Evolutionary conservation across 2,113 vertebrate species (phyloP), one percentile per base, ranked within the genome.

Genomic region (Neopipo cinnamomea): DNA sequence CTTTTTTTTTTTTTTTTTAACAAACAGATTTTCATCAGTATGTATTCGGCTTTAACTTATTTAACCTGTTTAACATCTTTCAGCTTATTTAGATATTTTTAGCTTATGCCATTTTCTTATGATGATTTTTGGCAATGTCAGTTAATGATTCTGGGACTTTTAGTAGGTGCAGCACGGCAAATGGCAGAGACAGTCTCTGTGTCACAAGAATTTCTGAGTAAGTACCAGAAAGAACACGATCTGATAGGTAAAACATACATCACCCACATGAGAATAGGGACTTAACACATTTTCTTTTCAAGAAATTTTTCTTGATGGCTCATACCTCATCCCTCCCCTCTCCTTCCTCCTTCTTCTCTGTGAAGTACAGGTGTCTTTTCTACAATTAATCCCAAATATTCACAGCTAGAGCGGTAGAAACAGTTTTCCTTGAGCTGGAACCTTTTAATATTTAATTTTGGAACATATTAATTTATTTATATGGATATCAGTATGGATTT

Each of bases 231-330:
- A 88, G 74, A 93, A 94, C 21, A 84, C 0, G 1, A 88, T 71
- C 39, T 19, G 2, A 47, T 59, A 66, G 49, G n/a, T 87, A 95
- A 85, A 93, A 90, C 41, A 56, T 15, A 81, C n/a, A 39, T 92
- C 89, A 80, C 21, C 44, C 66, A 72, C 44, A 95, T 14, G 61
- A 91, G 77, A 91, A 50, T 15, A 84, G 37, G 30, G 95, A 95
- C 44, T 30, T 74, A 80, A 87, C 88, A 95, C 37, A 70, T 94
- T 74, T 89, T 86, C 68, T 87, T 93, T 88, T 58, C 77, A 88
- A 62, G 7, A 65, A 53, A 0, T 85, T 85, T 91, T 87, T 71
- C 59, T 62, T 85, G 68, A 85, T 52, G 25, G 50, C 24, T 91
- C 50, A 88, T 53, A 46, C 42, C 21, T 77, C 8, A 3, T 30